These are phyloP conservation scores for Parnassius mnemosyne DNA, from an alignment of 2,888 invertebrate species.

Conservation along the genomic window DNA sequence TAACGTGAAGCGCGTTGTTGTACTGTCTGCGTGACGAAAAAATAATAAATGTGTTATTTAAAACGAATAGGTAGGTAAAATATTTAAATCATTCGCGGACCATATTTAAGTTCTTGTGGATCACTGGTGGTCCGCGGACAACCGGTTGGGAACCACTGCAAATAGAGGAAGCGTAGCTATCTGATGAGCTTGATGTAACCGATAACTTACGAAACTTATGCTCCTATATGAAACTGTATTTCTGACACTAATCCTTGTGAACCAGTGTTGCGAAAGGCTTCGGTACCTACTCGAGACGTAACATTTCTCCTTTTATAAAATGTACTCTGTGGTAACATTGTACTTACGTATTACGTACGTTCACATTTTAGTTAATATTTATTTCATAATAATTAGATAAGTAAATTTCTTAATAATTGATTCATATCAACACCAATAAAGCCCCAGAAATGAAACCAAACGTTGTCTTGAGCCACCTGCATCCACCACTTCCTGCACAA, in stretches of 20 bases:
- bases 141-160: no score
- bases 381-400: no score
- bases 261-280: constrained; percentile 12
- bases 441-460: no score
- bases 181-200: constrained; percentile 46
- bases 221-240: constrained; percentile 31
- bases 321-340: neutral
- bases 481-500: no score
- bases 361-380: neutral
- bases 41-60: no score
- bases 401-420: constrained; percentile 5
- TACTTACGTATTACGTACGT: neutral
- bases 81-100: no score
- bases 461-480: no score
- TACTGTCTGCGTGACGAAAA: no score
- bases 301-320: constrained; percentile 9
- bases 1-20: no score
- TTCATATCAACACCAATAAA: neutral
- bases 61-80: no score
- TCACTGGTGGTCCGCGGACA: no score
- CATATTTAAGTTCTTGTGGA: no score
- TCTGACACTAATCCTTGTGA: constrained; percentile 28
- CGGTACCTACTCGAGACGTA: constrained; percentile 10
- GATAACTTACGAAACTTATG: constrained; percentile 39
- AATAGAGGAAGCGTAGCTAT: constrained; percentile 57